A percentile compares a stretch with the other conserved stretches of the same genome.
These are phyloP conservation scores for Puffinus mauretanicus DNA, from an alignment of 2,113 vertebrate genomes.

Conservation along the genomic window DNA sequence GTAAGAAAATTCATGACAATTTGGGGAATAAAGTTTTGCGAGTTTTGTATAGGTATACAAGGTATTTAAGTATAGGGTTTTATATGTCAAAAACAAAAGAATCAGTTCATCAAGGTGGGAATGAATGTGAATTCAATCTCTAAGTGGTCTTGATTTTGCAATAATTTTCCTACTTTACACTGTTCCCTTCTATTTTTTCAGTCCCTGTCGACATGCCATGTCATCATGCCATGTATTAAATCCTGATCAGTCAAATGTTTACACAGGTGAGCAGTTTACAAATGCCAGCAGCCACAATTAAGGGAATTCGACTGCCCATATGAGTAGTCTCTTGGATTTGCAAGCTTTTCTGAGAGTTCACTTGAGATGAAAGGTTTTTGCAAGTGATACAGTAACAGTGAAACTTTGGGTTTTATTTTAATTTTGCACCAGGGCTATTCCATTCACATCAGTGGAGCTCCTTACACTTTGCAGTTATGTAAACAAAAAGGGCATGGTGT, in stretches of 20 bases:
- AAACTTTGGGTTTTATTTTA: not conserved
- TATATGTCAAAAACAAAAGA: not conserved
- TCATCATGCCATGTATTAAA: not conserved
- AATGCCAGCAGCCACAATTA: not conserved
- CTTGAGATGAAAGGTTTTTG: not conserved
- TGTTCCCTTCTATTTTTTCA: not conserved
- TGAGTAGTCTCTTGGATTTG: not conserved
- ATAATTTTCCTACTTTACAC: not conserved
- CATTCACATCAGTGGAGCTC: not conserved
- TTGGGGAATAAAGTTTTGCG: not conserved
- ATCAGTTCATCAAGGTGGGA: not conserved
- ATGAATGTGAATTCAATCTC: not conserved
- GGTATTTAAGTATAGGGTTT: not conserved
- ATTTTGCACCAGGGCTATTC: not conserved
- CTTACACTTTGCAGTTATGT: not conserved
- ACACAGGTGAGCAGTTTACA: not conserved
- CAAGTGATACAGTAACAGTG: not conserved
- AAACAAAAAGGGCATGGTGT: not conserved
- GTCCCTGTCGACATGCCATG: not conserved
- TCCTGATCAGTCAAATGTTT: not conserved
- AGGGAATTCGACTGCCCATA: not conserved
- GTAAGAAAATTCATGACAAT: not conserved
- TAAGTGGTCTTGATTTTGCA: not conserved
- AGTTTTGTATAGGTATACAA: no score
- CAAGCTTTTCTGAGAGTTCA: not conserved